Conservation (phyloP, 1,140 invertebrate species). For the Bilobella aurantiaca region DNA sequence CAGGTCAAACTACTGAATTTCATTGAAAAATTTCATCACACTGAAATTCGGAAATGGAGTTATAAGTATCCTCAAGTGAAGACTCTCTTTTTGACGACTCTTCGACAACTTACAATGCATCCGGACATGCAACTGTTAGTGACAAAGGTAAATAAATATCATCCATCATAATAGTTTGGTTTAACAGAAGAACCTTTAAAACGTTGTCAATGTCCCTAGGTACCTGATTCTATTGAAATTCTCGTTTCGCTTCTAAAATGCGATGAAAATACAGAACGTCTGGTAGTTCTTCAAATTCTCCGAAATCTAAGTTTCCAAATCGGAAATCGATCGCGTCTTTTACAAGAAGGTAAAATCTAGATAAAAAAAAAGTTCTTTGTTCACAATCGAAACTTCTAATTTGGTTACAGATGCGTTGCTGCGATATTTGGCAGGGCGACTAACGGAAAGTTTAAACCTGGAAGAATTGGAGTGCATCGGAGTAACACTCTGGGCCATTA, state of each 20-base stretch:
- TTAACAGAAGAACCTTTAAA: background rate
- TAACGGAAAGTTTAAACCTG: slow-evolving; percentile 11
- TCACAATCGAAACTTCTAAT: background rate
- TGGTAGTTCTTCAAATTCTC: slow-evolving; percentile 20
- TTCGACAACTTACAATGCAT: slow-evolving; percentile 20
- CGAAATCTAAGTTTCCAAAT: slow-evolving; percentile 29
- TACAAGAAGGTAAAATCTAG: slow-evolving; percentile 26
- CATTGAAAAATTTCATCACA: slow-evolving; percentile 23
- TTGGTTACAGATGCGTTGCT: slow-evolving; percentile 19
- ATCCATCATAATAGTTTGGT: too few species aligned
- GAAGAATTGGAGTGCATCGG: slow-evolving; percentile 24
- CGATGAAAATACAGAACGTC: slow-evolving; percentile 7
- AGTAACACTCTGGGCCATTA: slow-evolving; percentile 24
- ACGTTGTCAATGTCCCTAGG: slow-evolving; percentile 6
- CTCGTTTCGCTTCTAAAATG: slow-evolving; percentile 14
- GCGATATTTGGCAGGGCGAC: slow-evolving; percentile 9
- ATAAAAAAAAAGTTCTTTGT: slow-evolving; percentile 19
- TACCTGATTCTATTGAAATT: slow-evolving; percentile 25
- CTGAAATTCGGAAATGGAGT: slow-evolving; percentile 30
- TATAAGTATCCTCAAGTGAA: slow-evolving; percentile 25
- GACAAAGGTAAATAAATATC: slow-evolving; percentile 22
- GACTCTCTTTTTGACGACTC: slow-evolving; percentile 17
- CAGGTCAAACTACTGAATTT: slow-evolving; percentile 16
- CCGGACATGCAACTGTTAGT: slow-evolving; percentile 25
- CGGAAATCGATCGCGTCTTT: slow-evolving; percentile 20